phyloP scores from a whole-genome alignment of 2,888 invertebrate species.

The Saturnia japonica region DNA sequence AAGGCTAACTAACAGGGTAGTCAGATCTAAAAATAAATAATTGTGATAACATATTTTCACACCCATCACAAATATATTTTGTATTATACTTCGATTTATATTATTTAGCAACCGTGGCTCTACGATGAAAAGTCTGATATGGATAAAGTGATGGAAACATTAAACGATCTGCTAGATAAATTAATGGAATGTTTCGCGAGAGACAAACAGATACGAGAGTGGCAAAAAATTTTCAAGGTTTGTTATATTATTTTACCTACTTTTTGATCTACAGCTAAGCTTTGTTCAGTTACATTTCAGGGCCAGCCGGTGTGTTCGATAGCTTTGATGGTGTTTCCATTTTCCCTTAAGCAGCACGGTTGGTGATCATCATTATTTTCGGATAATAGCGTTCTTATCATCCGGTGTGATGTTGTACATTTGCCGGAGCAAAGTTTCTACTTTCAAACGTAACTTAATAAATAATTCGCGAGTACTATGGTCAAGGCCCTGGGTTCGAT shows the following conservation, averaged over 20 bases:
- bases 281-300: neutral
- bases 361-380: neutral
- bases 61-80: neutral
- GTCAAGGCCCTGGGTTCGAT: no score
- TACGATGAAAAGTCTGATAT: slow-evolving; percentile 87
- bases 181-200: slow-evolving; percentile 84
- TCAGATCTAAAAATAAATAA: no score
- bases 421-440: neutral
- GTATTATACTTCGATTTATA: slow-evolving; percentile 20
- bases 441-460: no score
- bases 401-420: neutral
- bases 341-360: neutral
- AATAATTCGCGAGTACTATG: no score
- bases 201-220: slow-evolving; percentile 88
- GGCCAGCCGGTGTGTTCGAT: neutral
- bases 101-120: slow-evolving; percentile 86
- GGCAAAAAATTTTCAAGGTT: slow-evolving; percentile 93
- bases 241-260: neutral
- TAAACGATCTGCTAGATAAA: slow-evolving; percentile 84
- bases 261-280: neutral
- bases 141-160: slow-evolving; percentile 83
- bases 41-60: neutral
- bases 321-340: neutral
- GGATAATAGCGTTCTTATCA: neutral
- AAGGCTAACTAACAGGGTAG: no score